A percentile compares a stretch with the other conserved stretches of the same genome.
phyloP scores from a whole-genome alignment of 2,888 invertebrate species.

The Salticus scenicus region DNA sequence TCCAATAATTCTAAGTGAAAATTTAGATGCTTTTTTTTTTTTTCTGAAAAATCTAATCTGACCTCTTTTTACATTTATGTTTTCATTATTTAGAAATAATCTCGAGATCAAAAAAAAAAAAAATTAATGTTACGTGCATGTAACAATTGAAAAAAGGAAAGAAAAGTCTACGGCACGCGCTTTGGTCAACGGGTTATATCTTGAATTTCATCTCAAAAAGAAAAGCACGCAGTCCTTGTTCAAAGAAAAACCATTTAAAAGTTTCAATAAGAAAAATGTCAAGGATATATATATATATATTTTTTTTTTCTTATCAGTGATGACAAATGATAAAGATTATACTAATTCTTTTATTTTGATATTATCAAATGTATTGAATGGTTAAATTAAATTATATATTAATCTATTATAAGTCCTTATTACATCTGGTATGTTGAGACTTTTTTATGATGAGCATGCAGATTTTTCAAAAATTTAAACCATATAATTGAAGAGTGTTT shows the following conservation, averaged over 20 bases:
- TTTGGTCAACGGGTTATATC: no score
- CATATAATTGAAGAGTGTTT: no score
- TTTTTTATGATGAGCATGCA: no score
- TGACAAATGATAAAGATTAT: no score
- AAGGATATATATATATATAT: no score
- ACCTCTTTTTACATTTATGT: not conserved
- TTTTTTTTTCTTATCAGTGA: not conserved
- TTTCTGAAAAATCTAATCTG: not conserved
- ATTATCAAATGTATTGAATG: no score
- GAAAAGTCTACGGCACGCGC: no score
- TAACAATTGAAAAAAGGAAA: not conserved
- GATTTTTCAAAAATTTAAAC: no score
- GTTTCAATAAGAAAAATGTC: not conserved
- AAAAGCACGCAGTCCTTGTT: constrained; percentile 16
- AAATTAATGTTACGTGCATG: constrained; percentile 22
- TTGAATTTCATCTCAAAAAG: not conserved
- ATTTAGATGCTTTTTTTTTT: not conserved
- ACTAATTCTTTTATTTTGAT: no score
- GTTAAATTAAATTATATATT: no score
- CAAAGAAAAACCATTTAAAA: not conserved
- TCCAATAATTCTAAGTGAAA: constrained; percentile 14
- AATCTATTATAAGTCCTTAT: no score
- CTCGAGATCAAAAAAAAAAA: constrained; percentile 1
- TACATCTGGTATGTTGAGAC: no score
- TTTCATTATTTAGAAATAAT: constrained; percentile 34